Conservation (phyloP, 2,797 vertebrate species). For the Euthynnus affinis region DNA sequence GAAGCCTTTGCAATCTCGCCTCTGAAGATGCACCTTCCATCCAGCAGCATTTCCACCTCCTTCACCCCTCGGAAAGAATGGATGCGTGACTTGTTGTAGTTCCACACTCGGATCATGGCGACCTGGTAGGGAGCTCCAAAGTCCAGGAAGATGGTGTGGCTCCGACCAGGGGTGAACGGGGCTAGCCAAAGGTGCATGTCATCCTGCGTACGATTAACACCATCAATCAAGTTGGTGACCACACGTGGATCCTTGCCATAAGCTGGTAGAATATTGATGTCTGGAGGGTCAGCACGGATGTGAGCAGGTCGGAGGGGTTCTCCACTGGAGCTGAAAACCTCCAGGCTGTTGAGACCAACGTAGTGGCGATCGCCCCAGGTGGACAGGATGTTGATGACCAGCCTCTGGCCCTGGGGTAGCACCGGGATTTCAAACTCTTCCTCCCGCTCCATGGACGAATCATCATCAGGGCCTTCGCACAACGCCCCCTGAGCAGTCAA, state of each 20-base stretch:
- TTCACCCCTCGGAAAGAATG: conserved; percentile 95
- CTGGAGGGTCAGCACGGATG: conserved; percentile 91
- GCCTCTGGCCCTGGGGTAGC: conserved; percentile 90
- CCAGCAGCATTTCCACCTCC: conserved; percentile 92
- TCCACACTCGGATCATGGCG: conserved; percentile 98
- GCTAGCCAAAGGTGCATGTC: conserved; percentile 99
- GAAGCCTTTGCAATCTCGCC: conserved; percentile 98
- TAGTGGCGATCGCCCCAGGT: conserved; percentile 99
- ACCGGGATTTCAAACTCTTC: conserved; percentile 94
- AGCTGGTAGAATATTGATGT: conserved; percentile 94
- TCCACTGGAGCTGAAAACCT: conserved; percentile 94
- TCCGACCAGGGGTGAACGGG: conserved; percentile 91
- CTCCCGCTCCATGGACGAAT: conserved; percentile 76
- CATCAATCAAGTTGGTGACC: conserved; percentile 91
- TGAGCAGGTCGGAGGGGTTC: conserved; percentile 87
- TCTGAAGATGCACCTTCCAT: conserved; percentile 91
- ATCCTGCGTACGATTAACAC: conserved; percentile 95
- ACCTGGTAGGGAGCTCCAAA: conserved; percentile 88
- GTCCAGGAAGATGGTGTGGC: conserved; percentile 90
- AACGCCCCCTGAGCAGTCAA: conserved; percentile 33
- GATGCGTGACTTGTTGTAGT: conserved; percentile 99
- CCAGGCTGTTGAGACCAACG: conserved; percentile 95
- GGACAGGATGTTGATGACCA: conserved; percentile 91
- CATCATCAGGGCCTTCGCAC: conserved; percentile 75
- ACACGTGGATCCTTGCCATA: conserved; percentile 94